Evolutionary conservation across 2,113 vertebrate species (phyloP).

Genomic region (Pyxicephalus adspersus): DNA sequence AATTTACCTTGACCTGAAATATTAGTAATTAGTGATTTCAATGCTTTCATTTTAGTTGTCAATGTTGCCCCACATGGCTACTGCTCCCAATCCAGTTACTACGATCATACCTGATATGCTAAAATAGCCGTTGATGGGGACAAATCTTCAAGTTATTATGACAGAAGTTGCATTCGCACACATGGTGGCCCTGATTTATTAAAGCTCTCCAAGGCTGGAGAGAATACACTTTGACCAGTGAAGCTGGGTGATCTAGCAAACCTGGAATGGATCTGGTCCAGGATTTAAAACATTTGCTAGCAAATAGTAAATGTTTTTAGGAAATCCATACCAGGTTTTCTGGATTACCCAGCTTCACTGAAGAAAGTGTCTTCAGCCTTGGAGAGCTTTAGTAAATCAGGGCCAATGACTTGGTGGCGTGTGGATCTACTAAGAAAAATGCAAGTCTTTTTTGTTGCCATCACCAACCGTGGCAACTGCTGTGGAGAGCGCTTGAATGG

Average conservation of each 20-base stretch:
- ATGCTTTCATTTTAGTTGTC: neutral
- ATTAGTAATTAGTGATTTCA: neutral
- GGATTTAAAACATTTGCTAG: too few species aligned
- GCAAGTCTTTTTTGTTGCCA: neutral
- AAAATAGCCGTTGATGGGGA: neutral
- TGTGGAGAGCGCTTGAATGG: neutral
- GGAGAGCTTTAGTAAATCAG: too few species aligned
- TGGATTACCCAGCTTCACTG: too few species aligned
- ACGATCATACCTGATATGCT: neutral
- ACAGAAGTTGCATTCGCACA: neutral
- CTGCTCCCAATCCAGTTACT: neutral
- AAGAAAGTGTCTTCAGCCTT: too few species aligned
- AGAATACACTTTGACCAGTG: too few species aligned
- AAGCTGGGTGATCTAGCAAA: too few species aligned
- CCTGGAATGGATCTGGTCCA: too few species aligned
- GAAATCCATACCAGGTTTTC: too few species aligned
- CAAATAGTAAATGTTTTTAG: too few species aligned
- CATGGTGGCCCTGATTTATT: neutral
- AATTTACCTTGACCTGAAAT: too few species aligned
- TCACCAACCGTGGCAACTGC: slow-evolving; percentile 17
- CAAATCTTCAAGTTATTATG: neutral
- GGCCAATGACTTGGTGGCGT: slow-evolving; percentile 34
- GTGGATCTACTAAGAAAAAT: neutral
- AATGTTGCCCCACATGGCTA: neutral
- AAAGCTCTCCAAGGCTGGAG: too few species aligned